phyloP scores from a whole-genome alignment of 2,888 invertebrate genomes.

The Morpho deidamia region DNA sequence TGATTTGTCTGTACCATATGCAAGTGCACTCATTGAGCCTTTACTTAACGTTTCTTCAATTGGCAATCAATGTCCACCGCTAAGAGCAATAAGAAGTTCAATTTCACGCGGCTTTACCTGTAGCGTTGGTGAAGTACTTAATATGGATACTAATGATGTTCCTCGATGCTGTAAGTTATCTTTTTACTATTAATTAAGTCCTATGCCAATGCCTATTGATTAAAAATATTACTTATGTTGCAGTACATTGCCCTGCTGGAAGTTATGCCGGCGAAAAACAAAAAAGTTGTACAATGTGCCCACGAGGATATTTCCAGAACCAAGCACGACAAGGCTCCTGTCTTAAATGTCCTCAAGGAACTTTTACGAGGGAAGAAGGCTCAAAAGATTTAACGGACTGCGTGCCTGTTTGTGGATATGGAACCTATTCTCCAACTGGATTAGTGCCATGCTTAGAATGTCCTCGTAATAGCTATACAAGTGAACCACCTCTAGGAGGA shows the following conservation, averaged over 20 bases:
- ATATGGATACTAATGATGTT: slow-evolving; percentile 94
- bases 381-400: slow-evolving; percentile 92
- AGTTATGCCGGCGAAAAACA: slow-evolving; percentile 95
- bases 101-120: slow-evolving; percentile 95
- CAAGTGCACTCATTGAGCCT: slow-evolving; percentile 93
- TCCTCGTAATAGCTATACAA: slow-evolving; percentile 93
- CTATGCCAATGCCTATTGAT: not conserved
- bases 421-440: slow-evolving; percentile 96
- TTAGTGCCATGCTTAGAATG: slow-evolving; percentile 96
- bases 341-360: slow-evolving; percentile 93
- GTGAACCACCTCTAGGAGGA: slow-evolving; percentile 92
- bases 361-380: slow-evolving; percentile 94
- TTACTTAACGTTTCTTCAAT: slow-evolving; percentile 92
- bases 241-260: slow-evolving; percentile 98
- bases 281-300: slow-evolving; percentile 93
- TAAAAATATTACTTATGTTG: slow-evolving; percentile 8
- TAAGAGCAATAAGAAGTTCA: slow-evolving; percentile 90
- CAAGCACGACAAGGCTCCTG: slow-evolving; percentile 94
- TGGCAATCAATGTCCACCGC: slow-evolving; percentile 94
- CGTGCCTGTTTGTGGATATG: slow-evolving; percentile 96
- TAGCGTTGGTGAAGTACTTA: slow-evolving; percentile 94
- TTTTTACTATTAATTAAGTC: not conserved
- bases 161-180: slow-evolving; percentile 90
- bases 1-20: slow-evolving; percentile 94
- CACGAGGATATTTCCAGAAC: slow-evolving; percentile 95